Evolutionary conservation across 2,797 vertebrate species (phyloP).

Genomic region (Crocodylus rhombifer): DNA sequence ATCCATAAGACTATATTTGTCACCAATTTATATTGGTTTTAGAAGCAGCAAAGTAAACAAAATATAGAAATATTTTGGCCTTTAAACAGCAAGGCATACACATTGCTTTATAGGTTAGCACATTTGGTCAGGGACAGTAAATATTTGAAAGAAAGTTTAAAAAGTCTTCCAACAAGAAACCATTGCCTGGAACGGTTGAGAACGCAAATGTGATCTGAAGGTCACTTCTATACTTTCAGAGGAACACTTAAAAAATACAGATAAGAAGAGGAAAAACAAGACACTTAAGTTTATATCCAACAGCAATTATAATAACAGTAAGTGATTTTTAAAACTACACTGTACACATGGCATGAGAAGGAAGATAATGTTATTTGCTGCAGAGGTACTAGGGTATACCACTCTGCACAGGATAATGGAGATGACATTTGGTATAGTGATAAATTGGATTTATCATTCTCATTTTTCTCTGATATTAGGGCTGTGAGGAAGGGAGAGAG

Average conservation of each 20-base stretch:
- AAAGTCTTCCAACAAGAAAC: conserved; percentile 48
- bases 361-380: not conserved
- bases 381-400: not conserved
- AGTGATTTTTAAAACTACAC: not conserved
- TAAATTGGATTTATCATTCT: not conserved
- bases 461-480: not conserved
- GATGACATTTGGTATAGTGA: not conserved
- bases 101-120: not conserved
- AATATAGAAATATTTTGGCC: conserved; percentile 1
- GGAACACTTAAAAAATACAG: conserved; percentile 40
- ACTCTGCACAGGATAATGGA: not conserved
- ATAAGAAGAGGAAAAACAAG: conserved; percentile 51
- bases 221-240: conserved; percentile 47
- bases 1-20: conserved; percentile 62
- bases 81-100: not conserved
- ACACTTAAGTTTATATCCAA: conserved; percentile 27
- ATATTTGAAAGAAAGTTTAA: conserved; percentile 29
- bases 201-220: conserved; percentile 56
- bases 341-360: not conserved
- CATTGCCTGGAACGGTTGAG: not conserved
- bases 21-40: conserved; percentile 43
- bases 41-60: conserved; percentile 28
- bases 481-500: not conserved
- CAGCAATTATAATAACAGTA: not conserved
- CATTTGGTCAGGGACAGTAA: conserved; percentile 15